These are phyloP conservation scores for Caenorhabditis inopinata DNA, from an alignment of 1,140 invertebrate genomes.

Conservation along the genomic window DNA sequence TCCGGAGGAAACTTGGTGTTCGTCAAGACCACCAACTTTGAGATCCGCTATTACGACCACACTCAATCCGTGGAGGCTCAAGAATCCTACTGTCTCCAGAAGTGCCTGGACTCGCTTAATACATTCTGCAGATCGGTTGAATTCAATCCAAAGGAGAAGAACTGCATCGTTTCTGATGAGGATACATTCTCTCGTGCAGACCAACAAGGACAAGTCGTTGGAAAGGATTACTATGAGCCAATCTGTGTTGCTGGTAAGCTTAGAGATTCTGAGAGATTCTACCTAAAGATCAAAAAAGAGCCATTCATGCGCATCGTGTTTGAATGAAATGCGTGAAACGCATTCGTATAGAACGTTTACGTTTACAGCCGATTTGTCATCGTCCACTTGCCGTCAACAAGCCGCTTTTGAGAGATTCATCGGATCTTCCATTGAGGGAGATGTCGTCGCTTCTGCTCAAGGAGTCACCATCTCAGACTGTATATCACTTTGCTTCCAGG, in stretches of 20 bases:
- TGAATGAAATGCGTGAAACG: no score
- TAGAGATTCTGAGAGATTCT: background rate
- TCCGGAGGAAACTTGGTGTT: slow-evolving; percentile 64
- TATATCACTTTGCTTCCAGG: slow-evolving; percentile 64
- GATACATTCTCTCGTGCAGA: slow-evolving; percentile 66
- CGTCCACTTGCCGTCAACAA: slow-evolving; percentile 66
- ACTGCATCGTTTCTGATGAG: slow-evolving; percentile 66
- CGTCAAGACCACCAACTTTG: slow-evolving; percentile 66
- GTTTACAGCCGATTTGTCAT: slow-evolving; percentile 63
- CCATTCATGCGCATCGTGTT: background rate
- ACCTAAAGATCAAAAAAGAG: slow-evolving; percentile 16
- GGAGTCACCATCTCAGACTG: slow-evolving; percentile 66
- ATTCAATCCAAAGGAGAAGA: slow-evolving; percentile 64
- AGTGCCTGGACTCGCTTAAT: slow-evolving; percentile 65
- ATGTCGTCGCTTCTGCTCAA: slow-evolving; percentile 63
- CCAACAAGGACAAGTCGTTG: slow-evolving; percentile 63
- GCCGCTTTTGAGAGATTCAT: slow-evolving; percentile 66
- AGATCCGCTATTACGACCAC: slow-evolving; percentile 66
- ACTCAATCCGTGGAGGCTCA: slow-evolving; percentile 66
- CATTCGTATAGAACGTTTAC: background rate
- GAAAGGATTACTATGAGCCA: slow-evolving; percentile 65
- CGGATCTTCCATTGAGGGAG: slow-evolving; percentile 63
- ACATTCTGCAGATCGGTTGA: slow-evolving; percentile 65
- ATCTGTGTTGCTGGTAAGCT: slow-evolving; percentile 65
- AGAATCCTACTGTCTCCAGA: slow-evolving; percentile 65